Evolutionary conservation across 2,797 vertebrate species (phyloP).

Genomic region (Malurus leucopterus): DNA sequence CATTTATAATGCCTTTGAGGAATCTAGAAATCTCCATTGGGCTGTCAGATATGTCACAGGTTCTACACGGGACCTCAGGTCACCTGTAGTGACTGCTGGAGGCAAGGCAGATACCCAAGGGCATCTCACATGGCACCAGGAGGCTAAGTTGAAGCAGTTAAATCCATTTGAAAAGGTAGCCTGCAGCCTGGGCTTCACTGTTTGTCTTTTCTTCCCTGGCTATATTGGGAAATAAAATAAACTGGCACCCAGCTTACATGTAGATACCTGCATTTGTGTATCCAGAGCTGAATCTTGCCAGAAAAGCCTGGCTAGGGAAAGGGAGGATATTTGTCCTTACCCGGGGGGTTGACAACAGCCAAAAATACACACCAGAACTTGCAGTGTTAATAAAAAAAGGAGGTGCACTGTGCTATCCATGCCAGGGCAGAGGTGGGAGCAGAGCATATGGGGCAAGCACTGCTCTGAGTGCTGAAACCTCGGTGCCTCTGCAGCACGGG

Average conservation of each 20-base stretch:
- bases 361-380: background rate
- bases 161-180: background rate
- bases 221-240: background rate
- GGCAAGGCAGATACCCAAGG: background rate
- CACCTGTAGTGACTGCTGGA: background rate
- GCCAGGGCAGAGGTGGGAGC: background rate
- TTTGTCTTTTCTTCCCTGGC: background rate
- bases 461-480: background rate
- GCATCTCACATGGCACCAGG: background rate
- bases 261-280: background rate
- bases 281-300: background rate
- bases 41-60: background rate
- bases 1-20: background rate
- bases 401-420: background rate
- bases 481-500: background rate
- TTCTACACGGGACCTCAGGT: background rate
- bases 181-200: background rate
- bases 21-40: background rate
- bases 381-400: background rate
- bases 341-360: background rate
- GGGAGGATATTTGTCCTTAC: background rate
- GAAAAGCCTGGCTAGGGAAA: background rate
- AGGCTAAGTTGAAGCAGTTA: background rate
- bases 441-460: accelerated
- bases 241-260: background rate